Evolutionary conservation across 92 coral and sea anemone species (phyloP).

Genomic region (Actinernus sp.): DNA sequence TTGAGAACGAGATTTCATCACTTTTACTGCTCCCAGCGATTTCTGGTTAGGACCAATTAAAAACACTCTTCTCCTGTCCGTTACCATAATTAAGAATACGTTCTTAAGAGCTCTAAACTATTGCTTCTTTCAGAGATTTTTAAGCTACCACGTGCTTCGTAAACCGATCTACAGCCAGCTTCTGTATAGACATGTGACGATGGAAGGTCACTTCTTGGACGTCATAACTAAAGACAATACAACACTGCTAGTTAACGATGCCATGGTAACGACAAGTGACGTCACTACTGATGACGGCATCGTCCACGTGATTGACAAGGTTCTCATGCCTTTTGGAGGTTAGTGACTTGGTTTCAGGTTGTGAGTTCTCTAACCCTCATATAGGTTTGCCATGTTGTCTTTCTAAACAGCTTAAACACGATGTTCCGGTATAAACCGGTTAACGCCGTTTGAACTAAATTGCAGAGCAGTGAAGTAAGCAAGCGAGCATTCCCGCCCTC

Average conservation of each 20-base stretch:
- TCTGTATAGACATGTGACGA: constrained; percentile 37
- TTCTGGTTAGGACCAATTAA: no score
- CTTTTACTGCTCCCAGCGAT: no score
- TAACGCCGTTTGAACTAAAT: no score
- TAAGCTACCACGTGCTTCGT: constrained; percentile 70
- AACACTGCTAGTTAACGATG: constrained; percentile 68
- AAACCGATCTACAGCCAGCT: constrained; percentile 64
- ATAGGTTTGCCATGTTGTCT: no score
- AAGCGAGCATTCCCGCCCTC: no score
- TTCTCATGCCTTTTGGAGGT: constrained; percentile 82
- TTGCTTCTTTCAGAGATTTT: constrained; percentile 42
- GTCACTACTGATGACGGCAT: constrained; percentile 74
- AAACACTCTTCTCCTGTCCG: no score
- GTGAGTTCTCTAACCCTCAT: no score
- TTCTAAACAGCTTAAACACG: no score
- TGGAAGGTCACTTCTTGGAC: constrained; percentile 64
- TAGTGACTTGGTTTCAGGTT: neutral
- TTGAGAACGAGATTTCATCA: no score
- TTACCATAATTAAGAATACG: no score
- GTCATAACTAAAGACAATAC: constrained; percentile 25
- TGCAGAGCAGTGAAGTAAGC: no score
- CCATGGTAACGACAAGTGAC: constrained; percentile 60
- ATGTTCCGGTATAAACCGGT: no score
- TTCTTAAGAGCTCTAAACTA: neutral
- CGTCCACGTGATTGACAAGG: constrained; percentile 74